phyloP scores from a whole-genome alignment of 2,797 vertebrate genomes.

The Oreortyx pictus region DNA sequence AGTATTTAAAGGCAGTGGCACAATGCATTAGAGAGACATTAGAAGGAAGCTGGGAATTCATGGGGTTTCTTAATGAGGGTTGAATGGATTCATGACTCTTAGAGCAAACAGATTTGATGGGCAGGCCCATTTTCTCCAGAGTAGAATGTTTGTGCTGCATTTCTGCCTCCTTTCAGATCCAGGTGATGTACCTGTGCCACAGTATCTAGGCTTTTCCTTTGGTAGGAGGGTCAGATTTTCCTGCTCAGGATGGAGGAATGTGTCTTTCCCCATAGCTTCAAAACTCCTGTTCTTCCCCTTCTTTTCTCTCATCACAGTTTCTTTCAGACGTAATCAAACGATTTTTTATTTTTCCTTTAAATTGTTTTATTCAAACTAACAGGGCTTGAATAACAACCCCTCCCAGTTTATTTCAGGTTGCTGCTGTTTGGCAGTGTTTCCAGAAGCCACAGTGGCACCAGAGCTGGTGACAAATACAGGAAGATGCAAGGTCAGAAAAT shows the following conservation, averaged over 20 bases:
- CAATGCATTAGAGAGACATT: background rate
- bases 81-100: background rate
- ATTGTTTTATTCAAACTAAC: background rate
- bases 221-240: fast-evolving
- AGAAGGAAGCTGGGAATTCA: background rate
- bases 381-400: background rate
- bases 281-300: background rate
- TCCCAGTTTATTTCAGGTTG: conserved; percentile 54
- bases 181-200: background rate
- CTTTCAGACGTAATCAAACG: background rate
- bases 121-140: background rate
- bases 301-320: background rate
- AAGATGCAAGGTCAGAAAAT: conserved; percentile 22
- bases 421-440: background rate
- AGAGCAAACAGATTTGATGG: background rate
- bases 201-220: background rate
- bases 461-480: background rate
- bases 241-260: fast-evolving
- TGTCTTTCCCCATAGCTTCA: background rate
- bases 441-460: conserved; percentile 20
- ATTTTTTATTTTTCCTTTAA: background rate
- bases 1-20: background rate
- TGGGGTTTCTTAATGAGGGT: background rate
- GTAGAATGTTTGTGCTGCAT: background rate
- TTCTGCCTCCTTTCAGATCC: background rate